Conservation (phyloP, 1,140 invertebrate genomes). For the Neodiprion virginianus region DNA sequence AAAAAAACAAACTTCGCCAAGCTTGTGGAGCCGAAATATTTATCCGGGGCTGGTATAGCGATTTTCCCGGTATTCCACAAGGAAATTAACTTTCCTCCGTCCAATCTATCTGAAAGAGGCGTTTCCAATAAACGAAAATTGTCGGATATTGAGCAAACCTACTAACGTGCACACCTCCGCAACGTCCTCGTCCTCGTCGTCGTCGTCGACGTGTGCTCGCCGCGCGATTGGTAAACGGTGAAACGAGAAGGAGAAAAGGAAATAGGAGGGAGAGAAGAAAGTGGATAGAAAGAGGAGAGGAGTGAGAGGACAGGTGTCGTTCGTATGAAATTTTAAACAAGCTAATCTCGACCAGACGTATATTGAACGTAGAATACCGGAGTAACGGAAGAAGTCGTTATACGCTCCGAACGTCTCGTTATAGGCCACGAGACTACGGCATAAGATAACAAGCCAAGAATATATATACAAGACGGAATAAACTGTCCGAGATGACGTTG, state of each 20-base stretch:
- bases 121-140: conserved; percentile 7
- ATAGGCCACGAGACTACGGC: neutral
- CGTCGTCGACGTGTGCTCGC: too few relatives aligned
- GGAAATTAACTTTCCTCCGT: conserved; percentile 7
- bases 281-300: neutral
- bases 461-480: neutral
- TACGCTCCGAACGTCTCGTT: neutral
- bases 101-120: conserved; percentile 5
- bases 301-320: neutral
- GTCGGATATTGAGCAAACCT: conserved; percentile 5
- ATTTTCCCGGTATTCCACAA: conserved; percentile 3
- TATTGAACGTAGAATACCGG: neutral
- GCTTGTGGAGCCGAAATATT: neutral
- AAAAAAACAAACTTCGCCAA: neutral
- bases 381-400: neutral
- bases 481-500: neutral
- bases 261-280: neutral
- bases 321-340: neutral
- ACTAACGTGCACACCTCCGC: neutral
- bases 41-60: neutral
- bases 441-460: neutral
- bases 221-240: too few relatives aligned
- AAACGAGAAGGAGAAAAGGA: neutral
- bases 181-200: neutral
- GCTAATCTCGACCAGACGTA: neutral